phyloP scores from a whole-genome alignment of 2,797 vertebrate genomes.

The Melanotaenia pygmaea region DNA sequence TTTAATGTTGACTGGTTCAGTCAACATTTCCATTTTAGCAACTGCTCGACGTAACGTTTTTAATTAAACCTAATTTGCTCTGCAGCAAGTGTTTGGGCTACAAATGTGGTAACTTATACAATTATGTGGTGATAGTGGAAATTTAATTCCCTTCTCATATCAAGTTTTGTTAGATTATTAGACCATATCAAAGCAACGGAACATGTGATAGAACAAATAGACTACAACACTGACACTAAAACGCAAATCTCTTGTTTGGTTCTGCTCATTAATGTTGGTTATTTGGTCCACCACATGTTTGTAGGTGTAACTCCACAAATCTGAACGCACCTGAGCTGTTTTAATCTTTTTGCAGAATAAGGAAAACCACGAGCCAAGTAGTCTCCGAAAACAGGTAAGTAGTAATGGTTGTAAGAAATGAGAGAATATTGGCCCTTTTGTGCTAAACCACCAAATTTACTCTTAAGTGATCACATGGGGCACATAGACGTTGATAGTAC shows the following conservation, averaged over 20 bases:
- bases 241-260: background rate
- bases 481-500: background rate
- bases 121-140: background rate
- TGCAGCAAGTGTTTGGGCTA: background rate
- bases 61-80: background rate
- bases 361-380: constrained; percentile 79
- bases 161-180: background rate
- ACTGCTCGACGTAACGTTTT: background rate
- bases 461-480: background rate
- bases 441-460: background rate
- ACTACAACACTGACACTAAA: background rate
- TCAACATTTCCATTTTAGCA: background rate
- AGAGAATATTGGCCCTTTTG: background rate
- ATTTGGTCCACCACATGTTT: background rate
- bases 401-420: background rate
- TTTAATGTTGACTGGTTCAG: background rate
- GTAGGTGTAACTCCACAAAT: background rate
- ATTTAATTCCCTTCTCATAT: background rate
- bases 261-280: background rate
- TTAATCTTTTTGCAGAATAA: constrained; percentile 78
- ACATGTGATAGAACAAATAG: background rate
- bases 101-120: background rate
- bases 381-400: constrained; percentile 70
- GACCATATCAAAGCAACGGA: background rate
- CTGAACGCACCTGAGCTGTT: background rate